Base-by-base conservation (phyloP, 2,888 invertebrate genomes). In the Crocallis elinguaria region DNA sequence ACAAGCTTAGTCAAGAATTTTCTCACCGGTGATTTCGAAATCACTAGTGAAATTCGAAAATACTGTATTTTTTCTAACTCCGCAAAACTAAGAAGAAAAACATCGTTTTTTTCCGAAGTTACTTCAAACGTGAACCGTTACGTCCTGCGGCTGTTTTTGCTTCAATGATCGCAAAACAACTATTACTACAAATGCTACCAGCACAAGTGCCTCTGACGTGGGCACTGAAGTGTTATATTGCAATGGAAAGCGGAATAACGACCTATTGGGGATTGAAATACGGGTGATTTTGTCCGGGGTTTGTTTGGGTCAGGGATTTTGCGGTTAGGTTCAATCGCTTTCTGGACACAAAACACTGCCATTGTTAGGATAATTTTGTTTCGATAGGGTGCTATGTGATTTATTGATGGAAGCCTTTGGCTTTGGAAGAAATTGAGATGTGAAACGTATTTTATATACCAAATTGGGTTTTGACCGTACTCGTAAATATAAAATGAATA, bases 91-190 rank as follows among this genome's bases (percentile, higher is more conserved):
- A 3, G 19, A 19, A 19, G 6, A 3, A 19, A 19, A 19, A 6
- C 30, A 12, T 12, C 30, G 12, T 12, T 5, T 6, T 4, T 36
- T 21, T 2, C 23, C 3, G 14, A 37, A 37, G 8, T 37, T 16
- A 16, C 4, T 8, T 14, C 0, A 32, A 30, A 43, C 43, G 33
- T 43, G 1, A 13, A 32, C 13, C 33, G 5, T 45, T 36, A 45
- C 45, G 36, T 45, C n/a, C 27, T 27, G 29, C 13, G 36, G 11
- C 2, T 33, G 13, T 39, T 48, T 23, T 32, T 6, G 33, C 25
- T 14, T 39, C 32, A 48, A 39, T 11, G 25, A n/a, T 17, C 27
- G 29, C 45, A 45, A 32, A 36, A 45, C 45, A 36, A 36, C 27
- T 35, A 45, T 45, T 45, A 33, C 25, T 11, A 42, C 7, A 14